A percentile compares a stretch with the other conserved stretches of the same genome.
These are phyloP conservation scores for Tyto alba DNA, from an alignment of 2,113 vertebrate genomes.

Conservation along the genomic window DNA sequence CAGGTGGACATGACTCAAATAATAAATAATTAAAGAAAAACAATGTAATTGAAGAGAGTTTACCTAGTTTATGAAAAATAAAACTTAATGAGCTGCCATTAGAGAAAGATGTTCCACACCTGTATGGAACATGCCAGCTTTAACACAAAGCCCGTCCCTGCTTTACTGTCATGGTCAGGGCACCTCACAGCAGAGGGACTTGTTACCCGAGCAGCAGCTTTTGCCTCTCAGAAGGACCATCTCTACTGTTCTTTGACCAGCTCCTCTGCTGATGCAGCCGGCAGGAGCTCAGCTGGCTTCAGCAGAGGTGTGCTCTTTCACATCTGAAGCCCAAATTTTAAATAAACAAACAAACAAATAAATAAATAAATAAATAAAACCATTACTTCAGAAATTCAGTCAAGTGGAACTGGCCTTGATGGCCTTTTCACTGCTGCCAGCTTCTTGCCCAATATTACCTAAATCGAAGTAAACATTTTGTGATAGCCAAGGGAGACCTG, in stretches of 20 bases:
- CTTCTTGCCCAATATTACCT: background rate
- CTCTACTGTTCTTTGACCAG: background rate
- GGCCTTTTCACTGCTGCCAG: background rate
- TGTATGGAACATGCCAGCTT: background rate
- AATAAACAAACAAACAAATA: background rate
- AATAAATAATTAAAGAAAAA: background rate
- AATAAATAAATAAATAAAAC: background rate
- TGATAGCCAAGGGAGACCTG: background rate
- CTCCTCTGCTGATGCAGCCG: background rate
- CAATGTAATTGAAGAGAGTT: background rate
- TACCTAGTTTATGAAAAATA: background rate
- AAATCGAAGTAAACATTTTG: background rate
- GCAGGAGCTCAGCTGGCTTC: background rate
- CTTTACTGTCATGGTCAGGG: background rate
- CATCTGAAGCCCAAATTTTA: background rate
- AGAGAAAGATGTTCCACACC: background rate
- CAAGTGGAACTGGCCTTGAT: background rate
- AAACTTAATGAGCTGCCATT: background rate
- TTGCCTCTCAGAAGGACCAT: background rate
- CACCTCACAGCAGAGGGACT: background rate
- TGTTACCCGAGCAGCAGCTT: background rate
- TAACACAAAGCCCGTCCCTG: background rate
- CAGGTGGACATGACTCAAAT: background rate
- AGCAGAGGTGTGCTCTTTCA: accelerated
- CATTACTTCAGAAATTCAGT: background rate